Percentiles rank a stretch among this genome's conserved stretches.
phyloP scores from a whole-genome alignment of 2,113 vertebrate species.

The Ailurus styani region DNA sequence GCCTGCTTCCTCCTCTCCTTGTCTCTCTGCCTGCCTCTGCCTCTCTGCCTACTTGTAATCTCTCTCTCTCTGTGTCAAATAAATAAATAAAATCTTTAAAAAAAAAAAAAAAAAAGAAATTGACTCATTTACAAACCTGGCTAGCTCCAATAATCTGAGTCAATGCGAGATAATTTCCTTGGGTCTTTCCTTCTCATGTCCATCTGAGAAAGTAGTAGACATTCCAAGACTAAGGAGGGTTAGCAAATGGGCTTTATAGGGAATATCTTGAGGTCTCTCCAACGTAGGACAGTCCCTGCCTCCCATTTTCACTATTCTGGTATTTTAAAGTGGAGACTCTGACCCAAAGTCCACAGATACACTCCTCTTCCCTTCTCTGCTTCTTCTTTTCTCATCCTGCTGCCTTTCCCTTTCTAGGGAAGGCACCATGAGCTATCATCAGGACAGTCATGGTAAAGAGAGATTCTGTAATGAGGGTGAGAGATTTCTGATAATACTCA shows the following conservation, averaged over 20 bases:
- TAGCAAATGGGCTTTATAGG: neutral
- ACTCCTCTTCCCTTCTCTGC: neutral
- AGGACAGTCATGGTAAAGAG: neutral
- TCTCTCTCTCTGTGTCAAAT: too few relatives aligned
- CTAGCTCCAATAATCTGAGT: neutral
- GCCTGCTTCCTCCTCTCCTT: too few relatives aligned
- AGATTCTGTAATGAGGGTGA: neutral
- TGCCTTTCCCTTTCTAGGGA: neutral
- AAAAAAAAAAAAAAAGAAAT: too few relatives aligned
- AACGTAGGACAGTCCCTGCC: neutral
- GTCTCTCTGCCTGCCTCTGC: too few relatives aligned
- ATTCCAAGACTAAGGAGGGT: neutral
- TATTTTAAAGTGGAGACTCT: conserved; percentile 7
- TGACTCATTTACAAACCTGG: neutral
- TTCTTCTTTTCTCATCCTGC: neutral
- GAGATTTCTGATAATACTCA: neutral
- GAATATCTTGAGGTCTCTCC: neutral
- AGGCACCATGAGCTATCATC: neutral
- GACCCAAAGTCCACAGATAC: neutral
- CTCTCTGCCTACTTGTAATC: too few relatives aligned
- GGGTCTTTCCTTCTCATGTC: neutral
- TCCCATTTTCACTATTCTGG: neutral
- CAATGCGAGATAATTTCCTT: neutral
- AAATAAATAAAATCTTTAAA: too few relatives aligned
- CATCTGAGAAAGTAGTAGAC: neutral